phyloP scores from a whole-genome alignment of 1,140 invertebrate species.

The Hirudo medicinalis region DNA sequence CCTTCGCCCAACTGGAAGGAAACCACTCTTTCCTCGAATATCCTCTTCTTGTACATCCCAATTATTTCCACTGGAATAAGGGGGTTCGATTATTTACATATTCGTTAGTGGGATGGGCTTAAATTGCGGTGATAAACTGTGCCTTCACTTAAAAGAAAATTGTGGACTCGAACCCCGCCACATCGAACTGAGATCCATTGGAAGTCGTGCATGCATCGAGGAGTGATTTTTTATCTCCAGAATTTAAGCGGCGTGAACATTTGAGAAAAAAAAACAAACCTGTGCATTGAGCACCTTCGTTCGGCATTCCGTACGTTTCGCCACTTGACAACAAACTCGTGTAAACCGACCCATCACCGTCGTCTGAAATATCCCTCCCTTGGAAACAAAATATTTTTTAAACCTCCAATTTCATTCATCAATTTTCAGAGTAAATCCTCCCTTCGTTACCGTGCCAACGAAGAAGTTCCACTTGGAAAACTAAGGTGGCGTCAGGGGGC shows the following conservation, averaged over 20 bases:
- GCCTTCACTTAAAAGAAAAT: neutral
- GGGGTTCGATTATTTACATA: too few relatives aligned
- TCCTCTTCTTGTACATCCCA: slow-evolving; percentile 53
- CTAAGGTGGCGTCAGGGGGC: slow-evolving; percentile 71
- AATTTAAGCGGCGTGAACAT: neutral
- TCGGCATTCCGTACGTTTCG: slow-evolving; percentile 54
- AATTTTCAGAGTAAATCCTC: neutral
- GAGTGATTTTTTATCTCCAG: neutral
- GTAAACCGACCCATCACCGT: slow-evolving; percentile 67
- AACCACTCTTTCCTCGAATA: slow-evolving; percentile 63
- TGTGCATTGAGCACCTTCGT: slow-evolving; percentile 54
- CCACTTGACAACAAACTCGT: slow-evolving; percentile 58
- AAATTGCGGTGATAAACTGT: neutral
- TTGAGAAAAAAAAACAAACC: slow-evolving; percentile 26
- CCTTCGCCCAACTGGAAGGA: slow-evolving; percentile 77
- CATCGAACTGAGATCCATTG: neutral
- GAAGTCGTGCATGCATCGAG: neutral
- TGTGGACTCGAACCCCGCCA: neutral
- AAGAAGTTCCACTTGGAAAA: slow-evolving; percentile 63
- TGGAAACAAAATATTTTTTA: neutral
- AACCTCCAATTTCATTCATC: neutral
- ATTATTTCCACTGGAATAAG: slow-evolving; percentile 56
- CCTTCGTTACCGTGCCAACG: slow-evolving; percentile 33
- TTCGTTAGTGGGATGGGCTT: too few relatives aligned
- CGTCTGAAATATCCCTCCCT: slow-evolving; percentile 70